Percentiles rank a stretch among this genome's conserved stretches.
Evolutionary conservation across 1,140 invertebrate genomes (phyloP).

Genomic region (Mylabris phalerata): DNA sequence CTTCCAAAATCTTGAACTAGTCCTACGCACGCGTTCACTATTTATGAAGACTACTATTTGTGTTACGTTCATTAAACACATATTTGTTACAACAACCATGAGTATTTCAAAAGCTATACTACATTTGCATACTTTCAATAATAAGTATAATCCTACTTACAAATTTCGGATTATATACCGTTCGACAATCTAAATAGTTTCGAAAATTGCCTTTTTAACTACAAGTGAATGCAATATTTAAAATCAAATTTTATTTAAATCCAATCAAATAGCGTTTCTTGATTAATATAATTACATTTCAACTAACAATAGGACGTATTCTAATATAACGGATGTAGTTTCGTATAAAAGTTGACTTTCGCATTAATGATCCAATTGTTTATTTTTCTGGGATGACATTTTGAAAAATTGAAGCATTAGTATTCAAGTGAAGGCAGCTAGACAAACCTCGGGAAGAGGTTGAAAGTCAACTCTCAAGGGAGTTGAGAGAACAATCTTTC

Average conservation of each 20-base stretch:
- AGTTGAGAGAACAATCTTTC: constrained; percentile 29
- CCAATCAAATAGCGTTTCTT: too few species aligned
- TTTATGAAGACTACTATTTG: constrained; percentile 14
- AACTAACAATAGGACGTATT: too few species aligned
- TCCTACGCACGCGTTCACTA: constrained; percentile 14
- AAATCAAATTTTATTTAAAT: too few species aligned
- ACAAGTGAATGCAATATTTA: too few species aligned
- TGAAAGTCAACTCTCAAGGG: constrained; percentile 31
- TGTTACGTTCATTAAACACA: constrained; percentile 15
- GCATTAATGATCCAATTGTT: constrained; percentile 26
- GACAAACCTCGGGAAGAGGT: constrained; percentile 32
- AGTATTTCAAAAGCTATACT: constrained; percentile 10
- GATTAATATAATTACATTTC: too few species aligned
- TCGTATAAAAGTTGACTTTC: constrained; percentile 6
- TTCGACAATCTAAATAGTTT: too few species aligned
- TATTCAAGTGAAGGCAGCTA: constrained; percentile 25
- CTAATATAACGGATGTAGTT: too few species aligned
- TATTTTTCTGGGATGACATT: constrained; percentile 27
- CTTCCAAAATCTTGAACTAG: constrained; percentile 13
- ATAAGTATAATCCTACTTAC: neutral
- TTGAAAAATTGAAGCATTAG: constrained; percentile 33
- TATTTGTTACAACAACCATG: constrained; percentile 9
- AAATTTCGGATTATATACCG: too few species aligned
- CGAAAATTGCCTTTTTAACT: too few species aligned
- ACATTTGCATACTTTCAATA: constrained; percentile 15